Base-by-base conservation (phyloP, 37 sponge, comb jelly and placozoan species). In the Ephydatia muelleri region DNA sequence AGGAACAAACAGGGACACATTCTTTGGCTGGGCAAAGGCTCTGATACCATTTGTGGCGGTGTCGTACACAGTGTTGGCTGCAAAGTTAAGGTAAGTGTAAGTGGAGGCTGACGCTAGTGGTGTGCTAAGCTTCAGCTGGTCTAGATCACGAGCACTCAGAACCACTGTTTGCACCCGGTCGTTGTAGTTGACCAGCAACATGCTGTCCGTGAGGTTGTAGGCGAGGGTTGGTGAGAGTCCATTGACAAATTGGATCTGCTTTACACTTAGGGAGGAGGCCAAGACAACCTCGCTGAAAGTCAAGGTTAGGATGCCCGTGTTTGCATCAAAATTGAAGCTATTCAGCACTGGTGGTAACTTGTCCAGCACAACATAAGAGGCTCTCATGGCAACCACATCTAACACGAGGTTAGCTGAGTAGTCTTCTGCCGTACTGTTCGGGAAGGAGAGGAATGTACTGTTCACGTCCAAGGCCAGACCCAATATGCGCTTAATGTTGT, bases 261-360 rank as follows among this genome's bases (percentile, higher is more conserved):
- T 80, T 30, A 89, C 65, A 32, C 84, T 89, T 12, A 96, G 89
- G 27, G 89, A 81, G 34, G 75, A 38, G 8, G 92, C 89, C 28
- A 88, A 77, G 23, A 96, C 86, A 3, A 92, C 93, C 64, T 96
- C 97, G 78, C 77, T 66, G 69, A 88, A 96, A 22, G 79, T 86
- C 23, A 96, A 68, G 26, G 30, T 74, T 34, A 96, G 70, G 14
- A 81, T 65, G 30, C 91, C 86, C 21, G 40, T 43, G 84, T 96
- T 76, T 29, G 89, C 70, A 37, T 96, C 93, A 38, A 97, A 84
- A 26, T 73, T 25, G 70, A 94, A 97, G 26, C 70, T 34, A 68
- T 29, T 14, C 5, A 89, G 83, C 23, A 27, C 22, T 9, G 97
- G 97, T 32, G 91, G 86, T 0, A 43, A 73, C 28, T 4, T 73